phyloP scores from a whole-genome alignment of 1,140 invertebrate species.

The Eubasilissa regina region DNA sequence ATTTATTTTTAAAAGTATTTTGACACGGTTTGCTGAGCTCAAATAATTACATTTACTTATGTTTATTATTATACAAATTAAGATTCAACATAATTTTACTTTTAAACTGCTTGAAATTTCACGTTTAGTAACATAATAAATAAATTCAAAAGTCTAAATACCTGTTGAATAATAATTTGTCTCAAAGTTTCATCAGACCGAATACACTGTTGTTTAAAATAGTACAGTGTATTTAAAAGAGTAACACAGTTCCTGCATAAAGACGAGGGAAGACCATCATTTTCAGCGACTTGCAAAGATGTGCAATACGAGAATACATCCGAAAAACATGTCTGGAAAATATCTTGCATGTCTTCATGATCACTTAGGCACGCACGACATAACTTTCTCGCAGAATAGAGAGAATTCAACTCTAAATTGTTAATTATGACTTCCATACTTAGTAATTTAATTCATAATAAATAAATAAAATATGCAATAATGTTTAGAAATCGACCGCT shows the following conservation, averaged over 20 bases:
- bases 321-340: slow-evolving; percentile 36
- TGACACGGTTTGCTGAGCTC: too few relatives aligned
- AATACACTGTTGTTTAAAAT: slow-evolving; percentile 45
- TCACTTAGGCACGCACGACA: slow-evolving; percentile 37
- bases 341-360: slow-evolving; percentile 44
- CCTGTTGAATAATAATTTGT: slow-evolving; percentile 42
- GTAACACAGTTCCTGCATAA: slow-evolving; percentile 32
- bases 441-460: too few relatives aligned
- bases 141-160: not conserved
- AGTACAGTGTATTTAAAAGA: slow-evolving; percentile 40
- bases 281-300: slow-evolving; percentile 28
- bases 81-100: too few relatives aligned
- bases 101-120: not conserved
- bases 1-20: not conserved
- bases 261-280: slow-evolving; percentile 33
- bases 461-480: too few relatives aligned
- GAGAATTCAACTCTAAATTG: slow-evolving; percentile 22
- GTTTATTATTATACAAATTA: too few relatives aligned
- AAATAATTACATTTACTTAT: too few relatives aligned
- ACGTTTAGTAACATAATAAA: not conserved
- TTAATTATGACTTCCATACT: not conserved
- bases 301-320: slow-evolving; percentile 42
- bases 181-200: slow-evolving; percentile 41
- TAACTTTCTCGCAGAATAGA: slow-evolving; percentile 32
- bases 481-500: too few relatives aligned